These are phyloP conservation scores for Picus viridis DNA, from an alignment of 2,797 vertebrate species.

Conservation along the genomic window DNA sequence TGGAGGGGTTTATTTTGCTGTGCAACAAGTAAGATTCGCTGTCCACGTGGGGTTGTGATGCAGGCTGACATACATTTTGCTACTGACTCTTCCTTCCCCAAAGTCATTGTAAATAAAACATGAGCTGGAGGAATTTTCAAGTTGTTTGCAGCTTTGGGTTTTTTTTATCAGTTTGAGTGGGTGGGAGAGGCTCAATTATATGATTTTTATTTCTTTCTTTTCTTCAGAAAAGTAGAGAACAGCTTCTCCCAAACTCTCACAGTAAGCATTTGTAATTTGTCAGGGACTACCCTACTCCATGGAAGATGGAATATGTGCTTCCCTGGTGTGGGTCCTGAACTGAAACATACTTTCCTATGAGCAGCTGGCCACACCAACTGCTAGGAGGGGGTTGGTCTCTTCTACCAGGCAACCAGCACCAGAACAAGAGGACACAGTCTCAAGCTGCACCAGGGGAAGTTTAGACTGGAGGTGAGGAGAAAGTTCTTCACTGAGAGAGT, in stretches of 20 bases:
- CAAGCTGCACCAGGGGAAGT: no score
- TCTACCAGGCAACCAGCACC: no score
- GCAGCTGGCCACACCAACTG: neutral
- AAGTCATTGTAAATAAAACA: no score
- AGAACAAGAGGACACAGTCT: no score
- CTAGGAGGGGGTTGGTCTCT: neutral
- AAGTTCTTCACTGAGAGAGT: no score
- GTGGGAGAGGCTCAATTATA: neutral
- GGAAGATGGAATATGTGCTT: neutral
- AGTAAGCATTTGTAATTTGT: neutral
- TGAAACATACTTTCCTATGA: neutral
- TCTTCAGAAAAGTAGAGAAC: neutral
- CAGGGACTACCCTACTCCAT: neutral
- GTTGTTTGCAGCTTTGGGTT: neutral
- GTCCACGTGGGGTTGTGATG: neutral
- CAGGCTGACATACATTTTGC: neutral
- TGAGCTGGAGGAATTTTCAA: no score
- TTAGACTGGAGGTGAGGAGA: no score
- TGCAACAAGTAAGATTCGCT: neutral
- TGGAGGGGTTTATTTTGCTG: neutral
- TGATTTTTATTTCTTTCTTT: neutral
- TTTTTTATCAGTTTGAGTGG: slow-evolving; percentile 8
- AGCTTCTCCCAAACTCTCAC: neutral
- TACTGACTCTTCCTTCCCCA: slow-evolving; percentile 28
- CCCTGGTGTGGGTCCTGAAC: neutral